Percentiles rank a stretch among this genome's conserved stretches.
Conservation (phyloP, 1,140 invertebrate genomes). For the Riptortus pedestris region DNA sequence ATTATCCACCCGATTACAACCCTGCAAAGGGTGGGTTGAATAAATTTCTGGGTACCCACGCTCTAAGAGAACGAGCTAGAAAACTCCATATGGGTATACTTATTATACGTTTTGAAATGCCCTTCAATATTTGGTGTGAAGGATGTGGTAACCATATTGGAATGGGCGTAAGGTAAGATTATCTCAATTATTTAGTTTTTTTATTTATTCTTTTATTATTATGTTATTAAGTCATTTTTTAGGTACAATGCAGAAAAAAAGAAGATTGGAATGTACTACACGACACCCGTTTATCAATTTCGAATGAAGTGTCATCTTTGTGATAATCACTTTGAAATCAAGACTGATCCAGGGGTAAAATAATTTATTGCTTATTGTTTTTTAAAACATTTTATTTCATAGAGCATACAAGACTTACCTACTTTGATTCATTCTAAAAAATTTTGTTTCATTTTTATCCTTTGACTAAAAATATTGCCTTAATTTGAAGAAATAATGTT, state of each 20-base stretch:
- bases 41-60: slow-evolving; percentile 89
- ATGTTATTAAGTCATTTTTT: slow-evolving; percentile 21
- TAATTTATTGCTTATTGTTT: no score
- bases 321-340: slow-evolving; percentile 96
- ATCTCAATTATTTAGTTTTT: background rate
- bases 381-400: no score
- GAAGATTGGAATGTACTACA: slow-evolving; percentile 97
- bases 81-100: slow-evolving; percentile 94
- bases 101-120: slow-evolving; percentile 99
- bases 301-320: slow-evolving; percentile 99
- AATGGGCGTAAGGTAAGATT: slow-evolving; percentile 77
- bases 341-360: slow-evolving; percentile 95
- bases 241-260: slow-evolving; percentile 97
- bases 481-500: no score
- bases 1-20: slow-evolving; percentile 98
- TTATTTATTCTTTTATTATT: background rate
- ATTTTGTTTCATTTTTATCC: no score
- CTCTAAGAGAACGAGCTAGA: slow-evolving; percentile 83
- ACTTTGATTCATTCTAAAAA: no score
- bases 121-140: slow-evolving; percentile 98
- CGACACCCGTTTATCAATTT: slow-evolving; percentile 95
- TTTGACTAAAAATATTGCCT: no score
- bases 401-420: no score
- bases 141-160: slow-evolving; percentile 97
- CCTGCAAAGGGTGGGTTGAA: slow-evolving; percentile 86